These are phyloP conservation scores for Lomographa bimaculata DNA, from an alignment of 2,888 invertebrate genomes.

Conservation along the genomic window DNA sequence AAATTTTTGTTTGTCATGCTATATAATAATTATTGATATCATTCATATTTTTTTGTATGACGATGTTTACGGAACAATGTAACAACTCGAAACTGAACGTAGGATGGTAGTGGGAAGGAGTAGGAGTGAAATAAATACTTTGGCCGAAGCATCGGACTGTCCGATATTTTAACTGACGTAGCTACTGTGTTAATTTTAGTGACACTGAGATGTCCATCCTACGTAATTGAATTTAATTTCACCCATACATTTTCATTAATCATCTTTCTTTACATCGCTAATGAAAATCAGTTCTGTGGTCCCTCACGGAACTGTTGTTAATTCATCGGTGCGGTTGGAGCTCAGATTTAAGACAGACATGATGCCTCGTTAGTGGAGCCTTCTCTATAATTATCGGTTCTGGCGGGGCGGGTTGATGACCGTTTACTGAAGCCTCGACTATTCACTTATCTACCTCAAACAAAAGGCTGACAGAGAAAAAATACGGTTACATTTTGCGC, in stretches of 20 bases:
- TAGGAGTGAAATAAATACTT: constrained; percentile 16
- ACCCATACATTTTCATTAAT: constrained; percentile 32
- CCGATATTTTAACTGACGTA: too few relatives aligned
- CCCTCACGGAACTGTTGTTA: too few relatives aligned
- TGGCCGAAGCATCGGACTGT: constrained; percentile 1
- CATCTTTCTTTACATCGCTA: constrained; percentile 29
- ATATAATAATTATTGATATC: constrained; percentile 54
- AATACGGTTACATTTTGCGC: constrained; percentile 61
- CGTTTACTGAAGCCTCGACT: constrained; percentile 60
- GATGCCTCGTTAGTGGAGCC: constrained; percentile 62
- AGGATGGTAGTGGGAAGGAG: constrained; percentile 15
- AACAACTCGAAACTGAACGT: constrained; percentile 6
- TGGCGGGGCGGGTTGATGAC: constrained; percentile 61
- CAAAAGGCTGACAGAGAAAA: constrained; percentile 61
- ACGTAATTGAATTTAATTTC: constrained; percentile 26
- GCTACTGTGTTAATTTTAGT: constrained; percentile 15
- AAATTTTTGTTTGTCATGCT: constrained; percentile 74
- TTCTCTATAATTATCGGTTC: constrained; percentile 64
- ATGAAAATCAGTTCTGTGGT: constrained; percentile 37
- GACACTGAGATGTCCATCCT: constrained; percentile 7
- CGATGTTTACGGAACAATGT: constrained; percentile 9
- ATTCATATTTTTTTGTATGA: constrained; percentile 41
- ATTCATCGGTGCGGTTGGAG: too few relatives aligned
- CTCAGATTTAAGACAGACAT: constrained; percentile 40
- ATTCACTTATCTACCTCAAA: constrained; percentile 77